Conservation (phyloP, 2,797 vertebrate species). For the Acanthis flammea region DNA sequence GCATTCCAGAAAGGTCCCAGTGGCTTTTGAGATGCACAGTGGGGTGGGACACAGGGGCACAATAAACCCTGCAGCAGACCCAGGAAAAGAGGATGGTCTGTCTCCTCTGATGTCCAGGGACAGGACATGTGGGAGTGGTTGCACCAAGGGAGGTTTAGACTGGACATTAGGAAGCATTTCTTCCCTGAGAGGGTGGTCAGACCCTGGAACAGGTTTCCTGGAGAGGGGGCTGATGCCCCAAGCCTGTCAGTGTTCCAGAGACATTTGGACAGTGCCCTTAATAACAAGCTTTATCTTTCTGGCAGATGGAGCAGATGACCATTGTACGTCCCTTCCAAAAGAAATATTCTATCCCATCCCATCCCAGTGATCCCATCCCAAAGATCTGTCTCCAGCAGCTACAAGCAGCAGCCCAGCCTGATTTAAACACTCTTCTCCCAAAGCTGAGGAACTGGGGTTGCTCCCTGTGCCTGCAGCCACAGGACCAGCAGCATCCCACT, state of each 20-base stretch:
- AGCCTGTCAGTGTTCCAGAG: neutral
- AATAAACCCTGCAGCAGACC: neutral
- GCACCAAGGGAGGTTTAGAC: neutral
- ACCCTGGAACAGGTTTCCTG: neutral
- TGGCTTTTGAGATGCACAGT: neutral
- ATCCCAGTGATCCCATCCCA: neutral
- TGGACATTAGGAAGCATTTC: neutral
- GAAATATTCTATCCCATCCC: neutral
- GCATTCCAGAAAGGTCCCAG: neutral
- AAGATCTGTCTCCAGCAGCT: neutral
- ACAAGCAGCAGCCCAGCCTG: neutral
- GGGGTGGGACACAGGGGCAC: neutral
- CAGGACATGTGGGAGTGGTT: neutral
- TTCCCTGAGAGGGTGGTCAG: neutral
- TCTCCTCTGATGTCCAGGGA: neutral
- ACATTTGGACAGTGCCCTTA: neutral
- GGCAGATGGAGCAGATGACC: neutral
- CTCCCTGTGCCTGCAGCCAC: neutral
- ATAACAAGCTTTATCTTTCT: neutral
- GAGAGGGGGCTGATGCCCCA: neutral
- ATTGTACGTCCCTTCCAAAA: neutral
- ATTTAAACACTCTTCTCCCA: neutral
- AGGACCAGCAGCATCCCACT: neutral
- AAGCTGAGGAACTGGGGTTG: accelerated
- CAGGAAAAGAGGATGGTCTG: neutral